Conservation (phyloP, 1,140 invertebrate species). For the Leptopilina boulardi region DNA sequence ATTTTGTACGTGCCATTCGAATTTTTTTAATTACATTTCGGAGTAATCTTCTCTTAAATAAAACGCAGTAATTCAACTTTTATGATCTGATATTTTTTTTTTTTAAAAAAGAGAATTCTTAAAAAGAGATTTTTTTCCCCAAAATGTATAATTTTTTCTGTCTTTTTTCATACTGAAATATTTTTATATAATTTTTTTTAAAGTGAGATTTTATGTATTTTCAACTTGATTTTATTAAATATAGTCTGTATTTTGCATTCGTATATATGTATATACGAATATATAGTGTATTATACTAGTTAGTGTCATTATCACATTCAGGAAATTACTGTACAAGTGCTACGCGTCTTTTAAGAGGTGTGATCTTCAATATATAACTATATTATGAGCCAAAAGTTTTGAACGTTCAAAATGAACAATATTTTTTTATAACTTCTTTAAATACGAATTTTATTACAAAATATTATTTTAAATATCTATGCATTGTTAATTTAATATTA, state of each 20-base stretch:
- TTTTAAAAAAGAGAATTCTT: no score
- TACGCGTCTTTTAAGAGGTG: constrained; percentile 39
- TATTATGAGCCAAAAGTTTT: not conserved
- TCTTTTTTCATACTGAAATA: not conserved
- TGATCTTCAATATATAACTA: not conserved
- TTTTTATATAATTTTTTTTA: not conserved
- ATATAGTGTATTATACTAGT: constrained; percentile 35
- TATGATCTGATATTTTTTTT: no score
- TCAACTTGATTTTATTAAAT: not conserved
- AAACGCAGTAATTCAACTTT: no score
- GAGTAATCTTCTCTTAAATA: no score
- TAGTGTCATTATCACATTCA: constrained; percentile 43
- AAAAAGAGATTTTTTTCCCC: no score
- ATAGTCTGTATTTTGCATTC: not conserved
- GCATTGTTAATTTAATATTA: no score
- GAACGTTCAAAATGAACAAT: no score
- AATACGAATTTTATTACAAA: no score
- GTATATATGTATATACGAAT: not conserved
- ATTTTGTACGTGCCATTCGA: no score
- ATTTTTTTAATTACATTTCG: no score
- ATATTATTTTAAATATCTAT: no score
- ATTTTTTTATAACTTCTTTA: not conserved
- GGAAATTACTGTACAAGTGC: constrained; percentile 32
- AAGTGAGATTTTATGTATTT: not conserved
- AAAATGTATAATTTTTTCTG: not conserved